Base-by-base conservation (phyloP, 64 coral and sea anemone species). In the Montipora sp. region DNA sequence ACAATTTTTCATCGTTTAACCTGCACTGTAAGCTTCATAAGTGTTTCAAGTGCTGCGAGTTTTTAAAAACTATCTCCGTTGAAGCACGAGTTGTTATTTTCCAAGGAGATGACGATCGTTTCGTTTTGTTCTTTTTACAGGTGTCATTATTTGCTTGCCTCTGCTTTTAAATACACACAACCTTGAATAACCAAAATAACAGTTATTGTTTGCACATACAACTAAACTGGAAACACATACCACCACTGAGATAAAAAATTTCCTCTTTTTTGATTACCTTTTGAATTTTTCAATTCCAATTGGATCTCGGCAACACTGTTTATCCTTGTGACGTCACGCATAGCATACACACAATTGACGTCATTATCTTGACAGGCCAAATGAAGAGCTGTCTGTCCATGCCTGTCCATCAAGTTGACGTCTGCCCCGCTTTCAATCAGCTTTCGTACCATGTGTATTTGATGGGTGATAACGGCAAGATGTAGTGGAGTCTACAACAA, bases 311-410 rank as follows among this genome's bases (percentile, higher is more conserved):
- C 60, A 8, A 18, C 47, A n/a, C 50, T 63, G n/a, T 77, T 77
- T 14, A 22, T 71, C 14, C 79, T 71, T 16, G 87, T 80, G 9
- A 46, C 75, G 4, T 98, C 90, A 60, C 75, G 71, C 46, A 98
- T 95, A n/a, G 93, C 83, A n/a, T 71, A 66, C 6, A 95, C 87
- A 75, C 80, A 95, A 7, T 76, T 67, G 44, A 93, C 77, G 68
- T 98, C 81, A 14, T 51, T 83, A 12, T 73, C 58, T 73, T 98
- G 87, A 79, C 96, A 98, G 3, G 96, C 96, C 13, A 98, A 90
- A 53, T 95, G 93, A 50, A 98, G 77, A n/a, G 93, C 71, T 27
- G 96, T 93, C 78, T 98, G 96, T 48, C 96, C 93, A 60, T 98
- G 89, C 48, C 96, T 95, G 72, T 98, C 96, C 78, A 95, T 87